phyloP scores from a whole-genome alignment of 2,113 vertebrate genomes.

The Carlito syrichta region DNA sequence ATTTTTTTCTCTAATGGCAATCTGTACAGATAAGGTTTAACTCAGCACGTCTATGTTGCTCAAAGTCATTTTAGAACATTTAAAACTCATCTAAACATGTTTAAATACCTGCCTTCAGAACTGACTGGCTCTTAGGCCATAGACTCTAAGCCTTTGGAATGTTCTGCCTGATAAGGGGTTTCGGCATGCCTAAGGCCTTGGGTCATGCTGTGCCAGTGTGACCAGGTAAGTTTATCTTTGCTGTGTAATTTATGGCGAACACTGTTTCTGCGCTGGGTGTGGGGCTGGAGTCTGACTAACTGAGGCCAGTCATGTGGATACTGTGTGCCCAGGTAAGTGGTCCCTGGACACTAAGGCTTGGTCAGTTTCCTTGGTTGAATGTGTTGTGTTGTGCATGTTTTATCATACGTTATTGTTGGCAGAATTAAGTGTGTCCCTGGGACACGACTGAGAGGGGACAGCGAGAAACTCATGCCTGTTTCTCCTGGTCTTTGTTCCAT shows the following conservation, averaged over 20 bases:
- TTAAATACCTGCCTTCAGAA: not conserved
- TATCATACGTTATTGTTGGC: not conserved
- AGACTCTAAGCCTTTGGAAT: not conserved
- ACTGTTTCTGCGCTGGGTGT: not conserved
- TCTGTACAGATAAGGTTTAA: not conserved
- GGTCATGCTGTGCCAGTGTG: not conserved
- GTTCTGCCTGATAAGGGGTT: not conserved
- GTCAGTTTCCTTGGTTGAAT: not conserved
- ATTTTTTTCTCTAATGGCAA: not conserved
- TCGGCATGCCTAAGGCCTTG: not conserved
- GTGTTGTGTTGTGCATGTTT: not conserved
- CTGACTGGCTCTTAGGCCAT: not conserved
- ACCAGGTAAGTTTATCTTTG: not conserved
- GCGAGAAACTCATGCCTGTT: not conserved
- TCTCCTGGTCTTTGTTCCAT: not conserved
- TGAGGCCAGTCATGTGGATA: not conserved
- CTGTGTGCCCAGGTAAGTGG: too few species aligned
- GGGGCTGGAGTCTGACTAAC: not conserved
- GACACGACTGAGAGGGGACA: not conserved
- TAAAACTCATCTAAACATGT: too few species aligned
- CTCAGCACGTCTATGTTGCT: not conserved
- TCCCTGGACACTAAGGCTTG: fast-evolving
- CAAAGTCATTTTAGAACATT: too few species aligned
- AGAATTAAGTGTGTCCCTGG: not conserved
- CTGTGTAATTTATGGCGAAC: not conserved